Evolutionary conservation across 2,888 invertebrate genomes (phyloP), one percentile per base, ranked within the genome.

Genomic region (Polyommatus icarus): DNA sequence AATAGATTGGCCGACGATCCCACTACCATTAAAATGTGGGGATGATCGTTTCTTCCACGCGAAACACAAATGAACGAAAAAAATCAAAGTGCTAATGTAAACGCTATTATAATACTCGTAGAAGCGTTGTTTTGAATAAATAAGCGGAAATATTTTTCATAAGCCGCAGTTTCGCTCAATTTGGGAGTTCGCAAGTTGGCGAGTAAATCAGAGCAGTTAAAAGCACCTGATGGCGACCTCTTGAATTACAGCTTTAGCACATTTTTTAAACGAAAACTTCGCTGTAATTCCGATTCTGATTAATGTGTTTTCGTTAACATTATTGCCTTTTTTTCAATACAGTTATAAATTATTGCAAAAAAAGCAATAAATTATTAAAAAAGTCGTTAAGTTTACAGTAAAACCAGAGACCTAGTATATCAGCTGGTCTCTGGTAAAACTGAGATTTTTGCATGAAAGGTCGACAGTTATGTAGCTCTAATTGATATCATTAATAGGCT

Each of bases 131-230:
- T 67, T 29, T 67, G 29, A 67, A 67, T 67, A 67, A 67, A 67
- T 67, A 67, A 29, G 29, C 67, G 77, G 76, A 76, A 78, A 80
- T 80, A 79, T 81, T 81, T 81, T 80, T 81, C 79, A 81, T 80
- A 80, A 79, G 76, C 77, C 76, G 24, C 76, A 78, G 73, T 75
- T 71, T 78, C 73, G 61, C 78, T 79, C 80, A 80, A 82, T 80
- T 81, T 59, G 59, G 57, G 40, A 81, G 81, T 82, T 80, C 79
- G 79, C 83, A 83, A 84, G 82, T 84, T 83, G 82, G 80, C 80
- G 82, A 84, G 84, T 84, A 84, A 84, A 84, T 84, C 84, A 84
- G 82, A 78, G 84, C 84, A 83, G 83, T 84, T 84, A 83, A 79
- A 77, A 81, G 79, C 84, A 84, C 84, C 84, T 84, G 84, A 84